Base-by-base conservation (phyloP, 2,113 vertebrate genomes). In the Amphiprion percula region DNA sequence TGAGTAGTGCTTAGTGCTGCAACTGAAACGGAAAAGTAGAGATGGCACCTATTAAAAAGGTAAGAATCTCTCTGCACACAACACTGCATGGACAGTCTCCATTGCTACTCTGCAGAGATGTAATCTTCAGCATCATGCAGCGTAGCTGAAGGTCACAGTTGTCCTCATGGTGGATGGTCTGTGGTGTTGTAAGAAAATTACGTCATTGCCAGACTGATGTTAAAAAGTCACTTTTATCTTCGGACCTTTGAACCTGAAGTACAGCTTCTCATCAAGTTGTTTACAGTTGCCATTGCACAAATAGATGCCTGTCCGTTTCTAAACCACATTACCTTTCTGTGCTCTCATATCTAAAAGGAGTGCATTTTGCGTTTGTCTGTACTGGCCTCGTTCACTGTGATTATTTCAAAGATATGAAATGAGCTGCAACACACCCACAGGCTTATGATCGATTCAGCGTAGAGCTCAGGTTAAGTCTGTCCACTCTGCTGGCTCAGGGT, bases 41-140 rank as follows among this genome's bases (percentile, higher is more conserved):
- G 17, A 87, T 91, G 86, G 83, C 86, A 78, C 84, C 82, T 19
- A 76, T 19, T 10, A 88, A 90, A 60, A 92, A 89, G 87, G 90
- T 92, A 85, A 74, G 5, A 0, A 71, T 1, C 5, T 30, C 41
- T 50, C 26, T 50, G 24, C 33, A 59, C 21, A 68, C 1, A 24
- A 10, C 1, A 4, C 26, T 70, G 28, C 7, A 16, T 46, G 17
- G 33, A 9, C 1, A 37, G 8, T 37, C 33, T 37, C 10, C 17
- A 23, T 9, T 19, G 4, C 41, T 21, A 12, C 7, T 30, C 1
- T 12, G 12, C 24, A 71, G n/a, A 11, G 10, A 44, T 39, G 17
- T 30, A 24, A 2, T 21, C 10, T 24, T 63, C 7, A 3, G 24
- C 2, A 33, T 52, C 10, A 12, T 58, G 21, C 1, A 64, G 17